phyloP scores from a whole-genome alignment of 2,888 invertebrate genomes.

The Congeria kusceri region DNA sequence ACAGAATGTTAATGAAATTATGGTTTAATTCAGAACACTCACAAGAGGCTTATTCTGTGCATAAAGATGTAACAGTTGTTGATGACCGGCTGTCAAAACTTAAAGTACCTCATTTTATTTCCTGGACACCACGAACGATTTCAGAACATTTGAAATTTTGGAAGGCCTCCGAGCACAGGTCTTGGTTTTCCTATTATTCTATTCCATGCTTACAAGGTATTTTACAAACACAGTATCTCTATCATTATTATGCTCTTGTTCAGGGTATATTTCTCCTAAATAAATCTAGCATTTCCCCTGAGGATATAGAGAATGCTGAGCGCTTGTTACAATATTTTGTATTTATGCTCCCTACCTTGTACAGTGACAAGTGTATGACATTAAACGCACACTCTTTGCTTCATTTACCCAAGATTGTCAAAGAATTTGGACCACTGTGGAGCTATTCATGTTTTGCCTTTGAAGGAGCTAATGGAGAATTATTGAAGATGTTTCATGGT shows the following conservation, averaged over 20 bases:
- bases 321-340: constrained; percentile 26
- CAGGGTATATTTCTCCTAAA: constrained; percentile 30
- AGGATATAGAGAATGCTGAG: constrained; percentile 19
- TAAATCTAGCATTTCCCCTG: constrained; percentile 18
- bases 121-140: constrained; percentile 35
- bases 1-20: constrained; percentile 1
- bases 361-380: constrained; percentile 31
- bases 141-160: constrained; percentile 35
- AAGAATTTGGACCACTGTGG: constrained; percentile 41
- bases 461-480: constrained; percentile 45
- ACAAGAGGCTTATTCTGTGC: not conserved
- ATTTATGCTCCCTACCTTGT: constrained; percentile 19
- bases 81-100: constrained; percentile 1
- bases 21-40: not conserved
- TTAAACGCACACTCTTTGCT: constrained; percentile 41
- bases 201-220: constrained; percentile 32
- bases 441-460: constrained; percentile 32
- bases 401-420: constrained; percentile 25
- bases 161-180: constrained; percentile 42
- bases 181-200: constrained; percentile 32
- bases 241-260: constrained; percentile 33
- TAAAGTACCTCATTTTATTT: constrained; percentile 3
- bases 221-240: constrained; percentile 7
- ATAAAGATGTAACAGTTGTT: not conserved
- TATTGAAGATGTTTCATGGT: constrained; percentile 43